A percentile compares a stretch with the other conserved stretches of the same genome.
These are phyloP conservation scores for Phymorhynchus buccinoides DNA, from an alignment of 1,140 invertebrate genomes.

Conservation along the genomic window DNA sequence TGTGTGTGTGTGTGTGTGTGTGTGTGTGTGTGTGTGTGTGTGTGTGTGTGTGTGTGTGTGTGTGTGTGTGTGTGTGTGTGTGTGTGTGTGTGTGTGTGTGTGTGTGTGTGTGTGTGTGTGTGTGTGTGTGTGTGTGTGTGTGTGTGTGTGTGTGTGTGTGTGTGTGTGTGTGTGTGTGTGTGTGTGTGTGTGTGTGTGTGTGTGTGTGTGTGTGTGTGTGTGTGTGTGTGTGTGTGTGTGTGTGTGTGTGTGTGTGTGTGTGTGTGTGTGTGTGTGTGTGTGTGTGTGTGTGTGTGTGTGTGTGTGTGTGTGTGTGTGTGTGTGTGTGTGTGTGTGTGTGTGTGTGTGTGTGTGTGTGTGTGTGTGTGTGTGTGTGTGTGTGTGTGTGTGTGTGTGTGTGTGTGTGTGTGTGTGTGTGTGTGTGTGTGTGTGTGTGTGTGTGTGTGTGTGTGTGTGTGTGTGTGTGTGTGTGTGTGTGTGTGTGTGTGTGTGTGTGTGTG, in stretches of 20 bases:
- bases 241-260: conserved; percentile 19
- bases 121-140: background rate
- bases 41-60: no score
- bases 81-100: no score
- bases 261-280: conserved; percentile 4
- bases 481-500: background rate
- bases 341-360: background rate
- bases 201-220: background rate
- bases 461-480: background rate
- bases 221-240: background rate
- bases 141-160: no score
- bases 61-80: no score
- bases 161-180: background rate
- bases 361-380: background rate
- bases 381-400: no score
- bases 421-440: background rate
- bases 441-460: background rate
- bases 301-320: conserved; percentile 26
- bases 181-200: background rate
- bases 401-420: background rate
- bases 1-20: no score
- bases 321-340: conserved; percentile 8
- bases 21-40: background rate
- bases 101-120: no score
- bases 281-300: conserved; percentile 13